A percentile compares a stretch with the other conserved stretches of the same genome.
Conservation (phyloP, 2,888 invertebrate genomes). For the Thelaira solivaga region DNA sequence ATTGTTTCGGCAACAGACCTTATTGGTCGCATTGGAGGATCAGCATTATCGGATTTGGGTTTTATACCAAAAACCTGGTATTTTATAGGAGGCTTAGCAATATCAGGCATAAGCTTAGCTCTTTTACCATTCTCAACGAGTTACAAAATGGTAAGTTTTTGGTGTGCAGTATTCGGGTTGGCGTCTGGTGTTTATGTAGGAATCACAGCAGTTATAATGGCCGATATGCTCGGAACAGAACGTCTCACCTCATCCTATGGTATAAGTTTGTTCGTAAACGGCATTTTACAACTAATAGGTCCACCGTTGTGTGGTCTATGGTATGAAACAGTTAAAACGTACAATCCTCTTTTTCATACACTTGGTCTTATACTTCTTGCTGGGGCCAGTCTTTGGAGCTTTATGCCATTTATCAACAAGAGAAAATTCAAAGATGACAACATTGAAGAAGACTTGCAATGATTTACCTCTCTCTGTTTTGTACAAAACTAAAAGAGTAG, state of each 20-base stretch:
- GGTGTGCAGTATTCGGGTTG: slow-evolving; percentile 87
- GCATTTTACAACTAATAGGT: slow-evolving; percentile 87
- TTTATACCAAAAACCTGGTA: slow-evolving; percentile 88
- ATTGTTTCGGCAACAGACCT: slow-evolving; percentile 89
- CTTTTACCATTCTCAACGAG: slow-evolving; percentile 83
- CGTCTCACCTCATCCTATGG: slow-evolving; percentile 91
- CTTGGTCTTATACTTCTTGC: slow-evolving; percentile 85
- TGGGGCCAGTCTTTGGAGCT: slow-evolving; percentile 86
- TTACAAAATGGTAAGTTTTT: slow-evolving; percentile 82
- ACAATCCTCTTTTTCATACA: slow-evolving; percentile 84
- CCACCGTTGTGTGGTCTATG: slow-evolving; percentile 90
- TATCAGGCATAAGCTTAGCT: slow-evolving; percentile 87
- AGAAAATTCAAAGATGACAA: slow-evolving; percentile 69
- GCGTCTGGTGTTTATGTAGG: slow-evolving; percentile 92
- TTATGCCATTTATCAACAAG: slow-evolving; percentile 83
- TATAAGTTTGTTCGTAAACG: slow-evolving; percentile 90
- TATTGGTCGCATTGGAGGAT: slow-evolving; percentile 90
- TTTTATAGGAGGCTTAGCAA: slow-evolving; percentile 86
- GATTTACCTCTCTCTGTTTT: neutral
- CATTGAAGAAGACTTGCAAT: slow-evolving; percentile 42
- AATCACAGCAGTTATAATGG: slow-evolving; percentile 91
- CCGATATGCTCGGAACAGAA: slow-evolving; percentile 90
- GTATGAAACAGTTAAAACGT: slow-evolving; percentile 82
- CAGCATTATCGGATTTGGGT: slow-evolving; percentile 87
- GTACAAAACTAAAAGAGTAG: neutral